Evolutionary conservation across 2,797 vertebrate genomes (phyloP).

Genomic region (Pipistrellus nathusii): DNA sequence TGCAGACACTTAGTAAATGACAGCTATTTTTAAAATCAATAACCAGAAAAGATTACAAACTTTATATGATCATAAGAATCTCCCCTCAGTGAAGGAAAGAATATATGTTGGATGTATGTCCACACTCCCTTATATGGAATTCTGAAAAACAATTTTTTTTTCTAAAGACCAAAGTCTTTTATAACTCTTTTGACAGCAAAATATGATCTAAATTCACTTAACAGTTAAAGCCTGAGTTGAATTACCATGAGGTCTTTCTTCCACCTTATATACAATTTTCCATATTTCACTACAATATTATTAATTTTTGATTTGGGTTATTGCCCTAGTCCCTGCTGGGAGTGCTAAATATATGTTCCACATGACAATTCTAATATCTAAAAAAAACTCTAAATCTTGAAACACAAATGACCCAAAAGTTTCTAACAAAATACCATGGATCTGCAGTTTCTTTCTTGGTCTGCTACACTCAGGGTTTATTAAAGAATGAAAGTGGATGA

Average conservation of each 20-base stretch:
- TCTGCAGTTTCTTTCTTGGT: background rate
- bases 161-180: constrained; percentile 6
- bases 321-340: background rate
- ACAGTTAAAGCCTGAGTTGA: constrained; percentile 45
- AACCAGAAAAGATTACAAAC: constrained; percentile 10
- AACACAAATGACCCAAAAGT: background rate
- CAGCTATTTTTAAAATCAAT: constrained; percentile 50
- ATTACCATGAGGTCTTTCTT: constrained; percentile 6
- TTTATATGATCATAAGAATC: background rate
- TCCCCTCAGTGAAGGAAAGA: background rate
- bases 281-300: constrained; percentile 12
- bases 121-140: background rate
- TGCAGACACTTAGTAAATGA: background rate
- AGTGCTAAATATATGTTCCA: background rate
- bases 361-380: constrained; percentile 30
- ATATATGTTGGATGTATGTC: background rate
- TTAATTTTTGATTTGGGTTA: background rate
- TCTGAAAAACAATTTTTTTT: constrained; percentile 25
- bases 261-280: constrained; percentile 16
- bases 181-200: constrained; percentile 42
- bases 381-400: constrained; percentile 53
- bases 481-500: constrained; percentile 21
- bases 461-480: background rate
- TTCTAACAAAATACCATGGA: constrained; percentile 5
- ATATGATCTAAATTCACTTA: background rate